A percentile compares a stretch with the other conserved stretches of the same genome.
phyloP scores from a whole-genome alignment of 2,888 invertebrate genomes.

The Macrostomum cliftonense region DNA sequence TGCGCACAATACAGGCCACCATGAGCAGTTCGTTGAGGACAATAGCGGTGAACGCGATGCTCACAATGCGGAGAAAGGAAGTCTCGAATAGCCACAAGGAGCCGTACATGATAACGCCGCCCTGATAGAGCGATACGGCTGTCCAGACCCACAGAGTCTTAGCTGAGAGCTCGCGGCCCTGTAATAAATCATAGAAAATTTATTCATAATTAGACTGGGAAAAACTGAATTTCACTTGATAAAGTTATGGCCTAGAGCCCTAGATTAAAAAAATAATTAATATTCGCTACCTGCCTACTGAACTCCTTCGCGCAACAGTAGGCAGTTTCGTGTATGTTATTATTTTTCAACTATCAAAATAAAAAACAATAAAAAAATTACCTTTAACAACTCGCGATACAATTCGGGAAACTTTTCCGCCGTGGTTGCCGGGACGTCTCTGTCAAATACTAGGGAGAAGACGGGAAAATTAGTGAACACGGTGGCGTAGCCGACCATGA shows the following conservation, averaged over 20 bases:
- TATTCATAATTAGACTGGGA: too few species aligned
- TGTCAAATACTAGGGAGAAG: constrained; percentile 83
- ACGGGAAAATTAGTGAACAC: constrained; percentile 97
- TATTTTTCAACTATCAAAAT: too few species aligned
- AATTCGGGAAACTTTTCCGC: constrained; percentile 86
- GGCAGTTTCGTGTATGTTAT: too few species aligned
- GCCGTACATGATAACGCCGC: not conserved
- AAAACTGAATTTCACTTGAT: too few species aligned
- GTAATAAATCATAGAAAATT: too few species aligned
- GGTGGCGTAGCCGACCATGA: constrained; percentile 86
- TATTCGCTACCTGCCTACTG: too few species aligned
- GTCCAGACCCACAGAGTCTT: constrained; percentile 99
- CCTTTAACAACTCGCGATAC: constrained; percentile 80
- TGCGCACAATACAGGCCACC: not conserved
- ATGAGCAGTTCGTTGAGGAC: not conserved
- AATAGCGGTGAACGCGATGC: not conserved
- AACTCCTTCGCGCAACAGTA: too few species aligned
- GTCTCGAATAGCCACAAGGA: not conserved
- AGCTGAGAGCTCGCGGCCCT: constrained; percentile 78
- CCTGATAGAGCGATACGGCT: constrained; percentile 93
- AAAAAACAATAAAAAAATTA: too few species aligned
- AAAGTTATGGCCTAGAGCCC: too few species aligned
- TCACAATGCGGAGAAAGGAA: not conserved
- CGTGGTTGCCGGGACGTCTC: constrained; percentile 76
- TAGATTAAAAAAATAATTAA: too few species aligned